A percentile compares a stretch with the other conserved stretches of the same genome.
These are phyloP conservation scores for Synergus umbraculus DNA, from an alignment of 2,888 invertebrate genomes.

Conservation along the genomic window DNA sequence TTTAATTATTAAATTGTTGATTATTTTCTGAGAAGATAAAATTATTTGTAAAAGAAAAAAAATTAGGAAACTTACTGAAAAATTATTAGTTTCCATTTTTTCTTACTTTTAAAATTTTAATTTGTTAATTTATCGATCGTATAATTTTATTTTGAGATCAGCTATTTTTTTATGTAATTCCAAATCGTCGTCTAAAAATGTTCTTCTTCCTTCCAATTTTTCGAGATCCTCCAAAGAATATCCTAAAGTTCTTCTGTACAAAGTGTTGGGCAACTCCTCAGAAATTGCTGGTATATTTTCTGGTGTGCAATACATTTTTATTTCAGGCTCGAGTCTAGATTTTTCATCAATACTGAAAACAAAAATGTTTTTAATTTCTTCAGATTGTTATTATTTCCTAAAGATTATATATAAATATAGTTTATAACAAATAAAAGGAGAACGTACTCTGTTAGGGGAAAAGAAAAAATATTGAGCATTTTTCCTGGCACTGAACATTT, in stretches of 20 bases:
- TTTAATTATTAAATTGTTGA: not conserved
- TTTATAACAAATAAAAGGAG: not conserved
- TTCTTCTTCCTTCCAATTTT: slow-evolving; percentile 56
- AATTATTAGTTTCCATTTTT: not conserved
- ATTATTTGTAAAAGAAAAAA: not conserved
- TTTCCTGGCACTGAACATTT: slow-evolving; percentile 55
- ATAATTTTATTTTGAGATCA: slow-evolving; percentile 55
- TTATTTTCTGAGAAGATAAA: too few species aligned
- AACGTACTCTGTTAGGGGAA: slow-evolving; percentile 57
- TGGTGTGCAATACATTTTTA: slow-evolving; percentile 53
- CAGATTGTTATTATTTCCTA: too few species aligned
- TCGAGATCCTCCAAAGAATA: slow-evolving; percentile 57
- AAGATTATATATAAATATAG: not conserved
- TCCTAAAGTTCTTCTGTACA: slow-evolving; percentile 64
- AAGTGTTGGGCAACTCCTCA: slow-evolving; percentile 59
- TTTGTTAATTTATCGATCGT: slow-evolving; percentile 1
- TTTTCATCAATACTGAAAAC: slow-evolving; percentile 56
- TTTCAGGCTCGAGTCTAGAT: slow-evolving; percentile 60
- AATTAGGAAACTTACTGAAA: not conserved
- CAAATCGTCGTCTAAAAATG: slow-evolving; percentile 66
- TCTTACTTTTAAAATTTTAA: not conserved
- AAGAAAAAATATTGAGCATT: slow-evolving; percentile 56
- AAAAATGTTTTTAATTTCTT: not conserved
- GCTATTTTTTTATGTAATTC: slow-evolving; percentile 60
- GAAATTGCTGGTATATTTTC: slow-evolving; percentile 46